Conservation (phyloP, 2,888 invertebrate genomes). For the Lycia hirtaria region DNA sequence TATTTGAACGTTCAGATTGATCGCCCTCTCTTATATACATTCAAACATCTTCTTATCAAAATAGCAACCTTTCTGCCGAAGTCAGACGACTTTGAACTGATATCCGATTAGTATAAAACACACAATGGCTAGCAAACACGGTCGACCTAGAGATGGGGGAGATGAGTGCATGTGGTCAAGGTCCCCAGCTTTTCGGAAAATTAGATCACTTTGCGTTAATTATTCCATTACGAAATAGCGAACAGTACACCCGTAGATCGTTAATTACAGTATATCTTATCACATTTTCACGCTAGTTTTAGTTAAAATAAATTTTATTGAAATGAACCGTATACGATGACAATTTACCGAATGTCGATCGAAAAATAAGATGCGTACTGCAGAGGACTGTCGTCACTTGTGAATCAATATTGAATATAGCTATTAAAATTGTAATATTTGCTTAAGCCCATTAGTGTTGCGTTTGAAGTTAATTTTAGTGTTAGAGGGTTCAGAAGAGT, state of each 20-base stretch:
- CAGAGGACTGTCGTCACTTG: neutral
- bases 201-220: neutral
- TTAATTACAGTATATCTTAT: neutral
- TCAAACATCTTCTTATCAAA: slow-evolving; percentile 23
- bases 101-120: slow-evolving; percentile 11
- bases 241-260: slow-evolving; percentile 8
- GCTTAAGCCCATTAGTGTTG: neutral
- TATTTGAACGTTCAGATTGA: slow-evolving; percentile 2
- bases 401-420: slow-evolving; percentile 1
- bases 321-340: neutral
- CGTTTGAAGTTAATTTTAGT: slow-evolving; percentile 5
- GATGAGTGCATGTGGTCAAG: slow-evolving; percentile 21
- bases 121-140: slow-evolving; percentile 7
- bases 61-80: slow-evolving; percentile 5
- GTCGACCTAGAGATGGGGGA: slow-evolving; percentile 15
- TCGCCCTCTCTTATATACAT: slow-evolving; percentile 18
- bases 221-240: neutral
- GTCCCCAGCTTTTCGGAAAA: slow-evolving; percentile 2
- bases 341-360: neutral
- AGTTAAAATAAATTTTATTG: neutral
- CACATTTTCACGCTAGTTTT: neutral
- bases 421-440: neutral
- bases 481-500: neutral
- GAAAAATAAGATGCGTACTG: neutral
- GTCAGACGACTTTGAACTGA: slow-evolving; percentile 20